Evolutionary conservation across 2,113 vertebrate species (phyloP).

Genomic region (Sphaerodactylus townsendi): DNA sequence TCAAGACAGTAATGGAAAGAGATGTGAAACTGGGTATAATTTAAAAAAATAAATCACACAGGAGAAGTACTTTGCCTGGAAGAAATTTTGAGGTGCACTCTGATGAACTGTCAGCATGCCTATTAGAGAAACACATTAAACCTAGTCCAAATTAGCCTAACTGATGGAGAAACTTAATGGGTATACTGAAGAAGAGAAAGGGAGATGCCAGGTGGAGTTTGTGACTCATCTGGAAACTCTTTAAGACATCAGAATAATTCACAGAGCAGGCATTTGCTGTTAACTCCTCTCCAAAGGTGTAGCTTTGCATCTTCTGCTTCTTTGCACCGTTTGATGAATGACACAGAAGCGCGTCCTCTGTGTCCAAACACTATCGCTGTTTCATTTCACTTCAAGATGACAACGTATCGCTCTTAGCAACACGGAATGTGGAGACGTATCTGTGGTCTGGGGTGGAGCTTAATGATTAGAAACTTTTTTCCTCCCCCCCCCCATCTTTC

Average conservation of each 20-base stretch:
- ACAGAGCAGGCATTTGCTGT: background rate
- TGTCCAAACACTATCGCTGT: background rate
- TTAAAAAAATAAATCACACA: background rate
- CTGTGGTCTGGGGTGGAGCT: too few species aligned
- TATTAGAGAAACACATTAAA: background rate
- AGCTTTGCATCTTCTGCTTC: constrained; percentile 11
- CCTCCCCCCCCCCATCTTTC: background rate
- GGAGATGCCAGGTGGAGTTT: background rate
- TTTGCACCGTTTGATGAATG: constrained; percentile 10
- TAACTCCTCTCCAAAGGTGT: background rate
- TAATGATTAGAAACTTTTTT: background rate
- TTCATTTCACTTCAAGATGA: background rate
- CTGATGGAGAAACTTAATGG: background rate
- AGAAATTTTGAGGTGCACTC: background rate
- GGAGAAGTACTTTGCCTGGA: constrained; percentile 18
- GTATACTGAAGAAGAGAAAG: background rate
- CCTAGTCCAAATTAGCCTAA: constrained; percentile 11
- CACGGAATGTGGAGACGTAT: background rate
- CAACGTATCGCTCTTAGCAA: background rate
- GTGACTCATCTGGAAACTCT: background rate
- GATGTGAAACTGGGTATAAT: background rate
- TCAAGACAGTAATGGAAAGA: constrained; percentile 12
- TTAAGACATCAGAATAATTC: background rate
- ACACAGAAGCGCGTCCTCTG: background rate
- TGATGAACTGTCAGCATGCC: background rate